Base-by-base conservation (phyloP, 1,140 invertebrate species). In the Whitmania pigra region DNA sequence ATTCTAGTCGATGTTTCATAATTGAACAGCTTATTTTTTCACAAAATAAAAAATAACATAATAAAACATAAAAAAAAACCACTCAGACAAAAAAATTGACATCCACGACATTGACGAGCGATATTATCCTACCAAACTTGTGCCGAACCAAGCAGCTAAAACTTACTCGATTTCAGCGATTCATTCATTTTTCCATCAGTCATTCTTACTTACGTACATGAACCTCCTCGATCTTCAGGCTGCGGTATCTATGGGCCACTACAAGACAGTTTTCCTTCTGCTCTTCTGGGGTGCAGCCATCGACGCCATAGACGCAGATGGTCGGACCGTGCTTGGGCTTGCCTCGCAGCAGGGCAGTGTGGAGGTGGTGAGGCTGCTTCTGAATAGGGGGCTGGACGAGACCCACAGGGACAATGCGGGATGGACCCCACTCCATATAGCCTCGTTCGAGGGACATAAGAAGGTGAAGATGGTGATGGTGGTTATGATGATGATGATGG, bases 381-480 rank as follows among this genome's bases (percentile, higher is more conserved):
- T 97, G 13, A 91, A 94, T 78, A 85, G 93, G 77, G 88, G 93
- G 1, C 81, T 96, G 53, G 94, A 83, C 74, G 81, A 82, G 74
- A 81, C 81, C 79, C 82, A 83, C 72, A 71, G 79, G 25, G 82
- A 85, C 75, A 85, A 84, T 84, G 89, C 90, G 0, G 93, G 93
- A 0, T 94, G 92, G 92, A 94, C 92, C 6, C 92, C 93, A 3
- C 79, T 97, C 43, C 93, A 96, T 80, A 94, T 85, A 77, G 89
- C 92, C 13, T 91, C 93, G 27, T 94, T 94, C 78, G 93, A 96
- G 83, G 92, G 91, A 80, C 93, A 96, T 80, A 83, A 87, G 71
- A 90, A 92, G 77, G 93, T 94, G 31, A 36, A 3, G 31, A 36
- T 36, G 31, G 6, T 36, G 31, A 36, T 36, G 31, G 6, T 36